phyloP scores from a whole-genome alignment of 2,797 vertebrate species.

The Cirrhinus mrigala region DNA sequence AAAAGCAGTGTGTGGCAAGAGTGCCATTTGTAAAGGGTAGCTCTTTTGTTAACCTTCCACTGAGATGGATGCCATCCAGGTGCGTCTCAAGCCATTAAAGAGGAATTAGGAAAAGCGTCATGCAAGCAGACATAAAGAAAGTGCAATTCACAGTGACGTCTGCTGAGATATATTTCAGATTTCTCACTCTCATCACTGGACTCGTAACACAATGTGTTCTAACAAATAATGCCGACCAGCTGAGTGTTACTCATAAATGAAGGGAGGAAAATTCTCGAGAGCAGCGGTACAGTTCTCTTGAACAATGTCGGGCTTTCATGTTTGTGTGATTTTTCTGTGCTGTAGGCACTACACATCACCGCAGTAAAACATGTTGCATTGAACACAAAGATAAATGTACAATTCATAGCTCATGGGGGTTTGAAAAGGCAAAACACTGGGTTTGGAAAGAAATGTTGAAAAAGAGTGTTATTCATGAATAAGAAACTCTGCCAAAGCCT shows the following conservation, averaged over 20 bases:
- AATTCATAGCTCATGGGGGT: neutral
- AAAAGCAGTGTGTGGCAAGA: conserved; percentile 13
- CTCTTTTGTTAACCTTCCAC: conserved; percentile 20
- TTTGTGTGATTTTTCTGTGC: neutral
- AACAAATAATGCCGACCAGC: conserved; percentile 13
- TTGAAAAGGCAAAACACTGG: neutral
- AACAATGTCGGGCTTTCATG: neutral
- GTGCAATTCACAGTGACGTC: neutral
- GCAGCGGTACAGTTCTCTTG: neutral
- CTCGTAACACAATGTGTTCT: neutral
- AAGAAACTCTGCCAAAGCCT: neutral
- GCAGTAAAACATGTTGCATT: neutral
- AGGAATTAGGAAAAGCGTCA: neutral
- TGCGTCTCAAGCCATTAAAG: neutral
- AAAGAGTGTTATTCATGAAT: neutral
- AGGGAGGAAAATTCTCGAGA: neutral
- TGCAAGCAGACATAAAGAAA: conserved; percentile 11
- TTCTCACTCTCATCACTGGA: neutral
- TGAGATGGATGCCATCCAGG: conserved; percentile 5
- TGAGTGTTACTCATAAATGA: neutral
- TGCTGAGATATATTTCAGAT: conserved; percentile 6
- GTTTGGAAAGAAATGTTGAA: neutral
- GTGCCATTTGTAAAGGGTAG: conserved; percentile 12
- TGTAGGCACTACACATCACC: neutral
- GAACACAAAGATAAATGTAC: neutral